Percentiles rank a stretch among this genome's conserved stretches.
Evolutionary conservation across 2,113 vertebrate genomes (phyloP).

Genomic region (Brachyhypopomus gauderio): DNA sequence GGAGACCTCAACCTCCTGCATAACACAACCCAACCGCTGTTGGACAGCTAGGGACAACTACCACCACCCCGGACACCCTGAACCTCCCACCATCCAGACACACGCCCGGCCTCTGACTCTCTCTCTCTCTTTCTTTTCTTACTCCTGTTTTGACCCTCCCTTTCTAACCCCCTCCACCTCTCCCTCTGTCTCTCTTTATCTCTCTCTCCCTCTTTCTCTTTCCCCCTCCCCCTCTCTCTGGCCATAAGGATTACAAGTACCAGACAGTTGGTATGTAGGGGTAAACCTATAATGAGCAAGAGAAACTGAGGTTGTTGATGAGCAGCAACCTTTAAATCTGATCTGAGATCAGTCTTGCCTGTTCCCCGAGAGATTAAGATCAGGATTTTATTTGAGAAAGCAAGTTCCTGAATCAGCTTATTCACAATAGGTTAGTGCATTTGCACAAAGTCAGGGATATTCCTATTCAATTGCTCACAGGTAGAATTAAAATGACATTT

Average conservation of each 20-base stretch:
- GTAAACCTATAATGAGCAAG: conserved; percentile 18
- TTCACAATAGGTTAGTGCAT: too few species aligned
- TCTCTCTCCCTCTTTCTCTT: neutral
- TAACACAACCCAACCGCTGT: conserved; percentile 70
- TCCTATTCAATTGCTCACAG: too few species aligned
- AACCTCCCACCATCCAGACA: neutral
- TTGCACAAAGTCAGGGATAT: too few species aligned
- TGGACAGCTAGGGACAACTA: neutral
- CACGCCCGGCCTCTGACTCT: conserved; percentile 32
- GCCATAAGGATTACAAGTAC: conserved; percentile 70
- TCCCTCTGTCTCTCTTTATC: conserved; percentile 30
- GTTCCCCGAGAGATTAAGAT: too few species aligned
- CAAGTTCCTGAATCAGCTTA: too few species aligned
- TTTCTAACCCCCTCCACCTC: conserved; percentile 31
- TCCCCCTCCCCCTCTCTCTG: conserved; percentile 32
- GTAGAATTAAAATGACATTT: too few species aligned
- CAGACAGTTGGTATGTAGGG: conserved; percentile 66
- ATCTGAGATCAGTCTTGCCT: neutral
- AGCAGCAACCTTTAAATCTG: neutral
- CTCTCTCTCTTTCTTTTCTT: neutral
- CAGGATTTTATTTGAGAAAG: too few species aligned
- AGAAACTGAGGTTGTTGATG: neutral
- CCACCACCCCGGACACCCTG: too few species aligned
- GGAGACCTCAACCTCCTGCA: conserved; percentile 87
- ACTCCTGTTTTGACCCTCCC: conserved; percentile 13